phyloP scores from a whole-genome alignment of 2,888 invertebrate species.

The Petrophora chlorosata region DNA sequence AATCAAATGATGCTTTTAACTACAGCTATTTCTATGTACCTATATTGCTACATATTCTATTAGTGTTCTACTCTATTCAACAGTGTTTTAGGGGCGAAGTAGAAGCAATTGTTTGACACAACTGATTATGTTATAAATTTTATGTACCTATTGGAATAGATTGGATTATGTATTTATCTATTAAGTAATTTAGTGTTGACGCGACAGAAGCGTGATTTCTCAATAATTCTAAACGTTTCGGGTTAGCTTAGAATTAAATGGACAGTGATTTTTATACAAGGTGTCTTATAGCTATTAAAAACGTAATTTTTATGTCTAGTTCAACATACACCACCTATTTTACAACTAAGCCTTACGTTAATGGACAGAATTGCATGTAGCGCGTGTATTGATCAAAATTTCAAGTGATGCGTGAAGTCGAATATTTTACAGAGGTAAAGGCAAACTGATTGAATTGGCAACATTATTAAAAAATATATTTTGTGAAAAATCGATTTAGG shows the following conservation, averaged over 20 bases:
- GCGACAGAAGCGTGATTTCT: constrained; percentile 15
- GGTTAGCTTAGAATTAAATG: constrained; percentile 49
- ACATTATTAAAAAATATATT: constrained; percentile 3
- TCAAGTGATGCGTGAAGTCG: constrained; percentile 54
- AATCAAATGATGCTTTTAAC: constrained; percentile 11
- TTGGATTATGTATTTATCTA: neutral
- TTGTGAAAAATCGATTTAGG: constrained; percentile 17
- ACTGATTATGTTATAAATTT: neutral
- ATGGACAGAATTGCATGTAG: constrained; percentile 83
- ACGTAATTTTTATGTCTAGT: constrained; percentile 50
- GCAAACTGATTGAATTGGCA: constrained; percentile 11
- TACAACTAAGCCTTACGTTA: constrained; percentile 60
- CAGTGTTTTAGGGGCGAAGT: constrained; percentile 3
- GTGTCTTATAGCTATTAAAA: constrained; percentile 62
- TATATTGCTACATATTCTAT: no score
- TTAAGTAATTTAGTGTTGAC: neutral
- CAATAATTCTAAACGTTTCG: constrained; percentile 2
- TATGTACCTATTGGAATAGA: no score
- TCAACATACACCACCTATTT: constrained; percentile 62
- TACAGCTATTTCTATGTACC: constrained; percentile 12
- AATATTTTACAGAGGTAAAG: constrained; percentile 11
- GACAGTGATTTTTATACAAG: constrained; percentile 73
- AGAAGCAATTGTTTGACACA: constrained; percentile 3
- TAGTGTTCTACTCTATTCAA: constrained; percentile 2
- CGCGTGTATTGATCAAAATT: constrained; percentile 65